Conservation (phyloP, 2,113 vertebrate genomes). For the Spilogale gracilis region DNA sequence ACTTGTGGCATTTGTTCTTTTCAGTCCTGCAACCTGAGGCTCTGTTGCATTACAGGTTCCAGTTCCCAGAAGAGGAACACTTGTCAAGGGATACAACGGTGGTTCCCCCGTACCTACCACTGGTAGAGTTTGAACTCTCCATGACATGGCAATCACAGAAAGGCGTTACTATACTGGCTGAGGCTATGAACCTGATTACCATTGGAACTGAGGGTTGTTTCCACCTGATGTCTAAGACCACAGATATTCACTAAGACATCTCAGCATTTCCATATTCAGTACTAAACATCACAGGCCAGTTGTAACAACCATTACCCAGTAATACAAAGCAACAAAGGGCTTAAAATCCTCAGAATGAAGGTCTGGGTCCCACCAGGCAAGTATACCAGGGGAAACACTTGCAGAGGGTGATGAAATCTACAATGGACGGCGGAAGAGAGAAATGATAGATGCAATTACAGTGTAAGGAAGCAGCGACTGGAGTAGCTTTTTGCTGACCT, state of each 20-base stretch:
- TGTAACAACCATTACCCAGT: background rate
- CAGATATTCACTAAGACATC: background rate
- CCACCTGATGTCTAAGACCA: background rate
- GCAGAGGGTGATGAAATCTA: background rate
- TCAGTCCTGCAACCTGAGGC: background rate
- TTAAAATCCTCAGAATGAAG: background rate
- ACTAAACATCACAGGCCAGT: background rate
- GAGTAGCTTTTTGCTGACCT: background rate
- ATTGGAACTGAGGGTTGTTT: background rate
- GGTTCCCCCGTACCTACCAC: background rate
- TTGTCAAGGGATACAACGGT: background rate
- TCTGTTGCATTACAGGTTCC: background rate
- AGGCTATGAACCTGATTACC: background rate
- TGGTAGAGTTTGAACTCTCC: background rate
- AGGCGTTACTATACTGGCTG: background rate
- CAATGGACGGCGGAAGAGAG: background rate
- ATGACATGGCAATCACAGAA: background rate
- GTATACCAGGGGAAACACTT: background rate
- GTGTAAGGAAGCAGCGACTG: background rate
- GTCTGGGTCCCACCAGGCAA: background rate
- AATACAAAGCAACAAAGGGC: background rate
- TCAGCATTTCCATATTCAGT: background rate
- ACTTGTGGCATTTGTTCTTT: background rate
- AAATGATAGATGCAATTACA: background rate
- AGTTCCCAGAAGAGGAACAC: background rate